These are phyloP conservation scores for Metalampra italica DNA, from an alignment of 2,888 invertebrate genomes.

Conservation along the genomic window DNA sequence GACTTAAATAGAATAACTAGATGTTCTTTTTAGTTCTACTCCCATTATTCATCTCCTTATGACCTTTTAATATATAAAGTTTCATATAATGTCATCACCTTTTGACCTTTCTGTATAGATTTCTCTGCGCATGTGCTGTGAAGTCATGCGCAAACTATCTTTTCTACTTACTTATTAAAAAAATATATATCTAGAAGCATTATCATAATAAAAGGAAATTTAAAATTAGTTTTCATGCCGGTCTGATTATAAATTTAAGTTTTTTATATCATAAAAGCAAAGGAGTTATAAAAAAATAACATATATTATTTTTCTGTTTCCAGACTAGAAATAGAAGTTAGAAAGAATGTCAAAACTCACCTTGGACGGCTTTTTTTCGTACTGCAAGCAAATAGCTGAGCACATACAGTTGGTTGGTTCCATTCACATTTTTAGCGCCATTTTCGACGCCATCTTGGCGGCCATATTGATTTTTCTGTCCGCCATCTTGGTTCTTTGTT, in stretches of 20 bases:
- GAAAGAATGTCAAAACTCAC: conserved; percentile 72
- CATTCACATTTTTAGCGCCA: conserved; percentile 25
- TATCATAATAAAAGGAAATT: too few species aligned
- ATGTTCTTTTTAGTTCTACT: conserved; percentile 12
- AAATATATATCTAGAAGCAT: too few species aligned
- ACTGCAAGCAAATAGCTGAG: conserved; percentile 78
- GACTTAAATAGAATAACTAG: conserved; percentile 11
- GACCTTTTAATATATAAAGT: conserved; percentile 9
- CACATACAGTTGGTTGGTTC: conserved; percentile 77
- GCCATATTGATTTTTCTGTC: conserved; percentile 7
- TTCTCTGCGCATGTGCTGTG: conserved; percentile 31
- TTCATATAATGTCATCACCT: conserved; percentile 13
- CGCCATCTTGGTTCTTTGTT: conserved; percentile 11
- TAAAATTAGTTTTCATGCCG: too few species aligned
- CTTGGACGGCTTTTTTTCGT: conserved; percentile 76
- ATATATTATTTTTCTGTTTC: conserved; percentile 55
- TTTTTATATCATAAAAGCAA: background rate
- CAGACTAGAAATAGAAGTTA: conserved; percentile 63
- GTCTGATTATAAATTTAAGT: background rate
- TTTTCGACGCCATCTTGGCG: conserved; percentile 24
- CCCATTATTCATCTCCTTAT: conserved; percentile 15
- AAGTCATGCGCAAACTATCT: conserved; percentile 12
- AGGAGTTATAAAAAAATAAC: conserved; percentile 31
- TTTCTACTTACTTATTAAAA: background rate
- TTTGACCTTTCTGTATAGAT: conserved; percentile 33